These are phyloP conservation scores for Empis stercorea DNA, from an alignment of 2,888 invertebrate species.

Conservation along the genomic window DNA sequence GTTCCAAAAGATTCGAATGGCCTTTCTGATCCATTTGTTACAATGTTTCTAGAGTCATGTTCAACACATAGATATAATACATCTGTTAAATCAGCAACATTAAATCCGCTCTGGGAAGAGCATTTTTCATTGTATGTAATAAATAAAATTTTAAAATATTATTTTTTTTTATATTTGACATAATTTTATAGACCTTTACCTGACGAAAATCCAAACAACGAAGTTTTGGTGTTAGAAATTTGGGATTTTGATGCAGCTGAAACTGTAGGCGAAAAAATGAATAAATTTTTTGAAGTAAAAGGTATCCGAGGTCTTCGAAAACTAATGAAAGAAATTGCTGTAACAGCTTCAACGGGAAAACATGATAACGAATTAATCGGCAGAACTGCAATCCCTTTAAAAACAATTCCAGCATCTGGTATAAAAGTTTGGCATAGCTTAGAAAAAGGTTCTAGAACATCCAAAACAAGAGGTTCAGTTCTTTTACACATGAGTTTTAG, in stretches of 20 bases:
- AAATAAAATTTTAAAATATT: no score
- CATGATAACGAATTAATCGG: constrained; percentile 94
- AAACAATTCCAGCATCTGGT: constrained; percentile 89
- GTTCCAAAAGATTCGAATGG: constrained; percentile 79
- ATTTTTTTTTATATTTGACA: no score
- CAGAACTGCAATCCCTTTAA: constrained; percentile 68
- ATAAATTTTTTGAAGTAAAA: constrained; percentile 72
- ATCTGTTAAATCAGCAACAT: constrained; percentile 77
- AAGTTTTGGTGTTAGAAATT: constrained; percentile 66
- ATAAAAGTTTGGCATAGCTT: constrained; percentile 84
- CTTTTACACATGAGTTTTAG: constrained; percentile 73
- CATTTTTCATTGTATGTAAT: constrained; percentile 92
- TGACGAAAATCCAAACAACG: constrained; percentile 57
- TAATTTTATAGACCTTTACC: constrained; percentile 50
- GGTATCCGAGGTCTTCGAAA: constrained; percentile 73
- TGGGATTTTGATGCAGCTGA: constrained; percentile 90
- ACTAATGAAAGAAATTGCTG: constrained; percentile 77
- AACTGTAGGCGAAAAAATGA: constrained; percentile 76
- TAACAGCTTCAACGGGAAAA: constrained; percentile 89
- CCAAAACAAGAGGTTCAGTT: constrained; percentile 70
- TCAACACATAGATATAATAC: constrained; percentile 73
- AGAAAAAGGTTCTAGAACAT: constrained; percentile 64
- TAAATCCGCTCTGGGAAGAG: constrained; percentile 93
- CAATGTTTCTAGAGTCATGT: constrained; percentile 69
- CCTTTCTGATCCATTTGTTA: constrained; percentile 95